Evolutionary conservation across 2,888 invertebrate genomes (phyloP), one percentile per base, ranked within the genome.

Genomic region (Cryptus armator): DNA sequence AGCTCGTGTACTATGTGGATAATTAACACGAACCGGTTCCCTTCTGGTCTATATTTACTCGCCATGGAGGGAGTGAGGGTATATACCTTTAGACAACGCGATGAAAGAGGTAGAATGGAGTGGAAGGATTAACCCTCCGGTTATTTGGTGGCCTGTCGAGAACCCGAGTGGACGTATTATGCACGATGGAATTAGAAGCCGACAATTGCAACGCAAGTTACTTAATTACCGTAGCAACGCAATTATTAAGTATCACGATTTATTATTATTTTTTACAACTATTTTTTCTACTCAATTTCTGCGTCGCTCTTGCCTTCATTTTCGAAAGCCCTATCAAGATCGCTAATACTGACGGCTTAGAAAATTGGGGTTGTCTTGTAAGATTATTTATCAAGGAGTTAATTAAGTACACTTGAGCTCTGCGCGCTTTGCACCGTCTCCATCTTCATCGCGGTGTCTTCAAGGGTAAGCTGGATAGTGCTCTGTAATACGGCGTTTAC

Each of bases 341-440:
- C 79, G 83, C 86, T 86, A 85, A 85, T 74, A 81, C 67, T 51
- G 70, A 48, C 84, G 62, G 83, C 86, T 74, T 84, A 82, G 88
- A 88, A 89, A 90, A 91, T 91, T 91, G 90, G 91, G 89, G 90
- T 90, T 89, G 89, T 89, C 91, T 89, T 87, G 89, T 89, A 89
- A 90, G 87, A 90, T 90, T 91, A 91, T 91, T 91, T 91, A 91
- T 91, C 90, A 91, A 91, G 89, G 90, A 88, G 90, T 91, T 91
- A 91, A 91, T 91, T 90, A 91, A 91, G 88, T 87, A 86, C 86
- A 83, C 81, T 81, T 75, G 62, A 51, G 81, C 68, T 75, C 43
- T 70, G 66, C 43, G 71, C 56, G 43, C 44, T 66, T 4, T 56
- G 80, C 59, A 56, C 75, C 68, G 59, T 68, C 81, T 81, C 19